A percentile compares a stretch with the other conserved stretches of the same genome.
phyloP scores from a whole-genome alignment of 92 coral and sea anemone species.

The Actinernus sp. region DNA sequence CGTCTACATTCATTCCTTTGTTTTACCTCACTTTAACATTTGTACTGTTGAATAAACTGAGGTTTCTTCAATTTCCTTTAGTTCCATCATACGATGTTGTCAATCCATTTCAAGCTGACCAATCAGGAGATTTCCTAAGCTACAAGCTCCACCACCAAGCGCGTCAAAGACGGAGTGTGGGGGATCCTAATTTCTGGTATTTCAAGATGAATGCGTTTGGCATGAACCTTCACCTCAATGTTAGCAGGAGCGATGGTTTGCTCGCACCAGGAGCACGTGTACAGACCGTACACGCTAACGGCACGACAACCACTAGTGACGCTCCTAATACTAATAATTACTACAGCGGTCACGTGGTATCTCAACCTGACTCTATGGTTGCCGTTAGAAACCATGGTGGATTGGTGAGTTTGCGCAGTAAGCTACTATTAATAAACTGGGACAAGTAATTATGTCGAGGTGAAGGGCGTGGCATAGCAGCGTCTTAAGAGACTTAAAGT shows the following conservation, averaged over 20 bases:
- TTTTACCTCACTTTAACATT: background rate
- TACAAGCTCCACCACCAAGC: slow-evolving; percentile 28
- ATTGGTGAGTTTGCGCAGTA: background rate
- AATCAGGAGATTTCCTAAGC: slow-evolving; percentile 36
- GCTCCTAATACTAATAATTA: slow-evolving; percentile 32
- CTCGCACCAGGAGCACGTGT: slow-evolving; percentile 65
- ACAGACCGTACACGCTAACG: slow-evolving; percentile 58
- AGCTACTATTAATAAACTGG: no score
- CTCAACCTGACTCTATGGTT: slow-evolving; percentile 77
- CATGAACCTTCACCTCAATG: slow-evolving; percentile 61
- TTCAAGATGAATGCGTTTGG: slow-evolving; percentile 66
- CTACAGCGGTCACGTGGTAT: slow-evolving; percentile 75
- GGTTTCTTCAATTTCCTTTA: background rate
- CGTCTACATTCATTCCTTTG: no score
- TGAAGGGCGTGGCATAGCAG: no score
- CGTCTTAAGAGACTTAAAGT: no score
- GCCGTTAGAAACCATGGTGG: slow-evolving; percentile 55
- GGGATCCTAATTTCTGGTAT: slow-evolving; percentile 15
- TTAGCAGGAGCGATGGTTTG: slow-evolving; percentile 42
- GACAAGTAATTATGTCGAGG: no score
- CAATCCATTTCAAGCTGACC: slow-evolving; percentile 66
- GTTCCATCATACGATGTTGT: slow-evolving; percentile 83
- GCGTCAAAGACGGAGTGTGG: slow-evolving; percentile 52
- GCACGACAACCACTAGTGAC: slow-evolving; percentile 28
- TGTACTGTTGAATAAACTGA: background rate